A percentile compares a stretch with the other conserved stretches of the same genome.
Conservation (phyloP, 2,113 vertebrate genomes). For the Mustela lutreola region DNA sequence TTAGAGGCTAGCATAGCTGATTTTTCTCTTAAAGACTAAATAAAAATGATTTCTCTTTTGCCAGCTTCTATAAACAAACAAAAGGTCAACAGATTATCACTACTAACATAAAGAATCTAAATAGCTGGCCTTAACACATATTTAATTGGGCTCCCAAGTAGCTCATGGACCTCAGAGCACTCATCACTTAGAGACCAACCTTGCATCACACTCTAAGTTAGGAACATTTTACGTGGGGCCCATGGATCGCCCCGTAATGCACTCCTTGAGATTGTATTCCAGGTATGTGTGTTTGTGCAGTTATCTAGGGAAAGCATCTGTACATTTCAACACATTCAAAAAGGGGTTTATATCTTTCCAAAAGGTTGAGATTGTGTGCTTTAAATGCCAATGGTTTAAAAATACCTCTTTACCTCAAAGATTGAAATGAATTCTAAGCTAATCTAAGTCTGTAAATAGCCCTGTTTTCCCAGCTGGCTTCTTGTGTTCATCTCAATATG, state of each 20-base stretch:
- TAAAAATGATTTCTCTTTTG: background rate
- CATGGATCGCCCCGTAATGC: background rate
- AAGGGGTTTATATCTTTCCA: background rate
- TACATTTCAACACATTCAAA: conserved; percentile 8
- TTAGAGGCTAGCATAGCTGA: background rate
- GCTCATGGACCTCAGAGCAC: background rate
- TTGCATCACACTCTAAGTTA: background rate
- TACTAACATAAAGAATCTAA: background rate
- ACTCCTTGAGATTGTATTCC: background rate
- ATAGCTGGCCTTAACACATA: background rate
- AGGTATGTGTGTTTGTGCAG: background rate
- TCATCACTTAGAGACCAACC: background rate
- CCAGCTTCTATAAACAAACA: background rate
- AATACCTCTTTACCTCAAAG: conserved; percentile 24
- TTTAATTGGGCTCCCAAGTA: background rate
- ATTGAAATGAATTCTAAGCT: conserved; percentile 52
- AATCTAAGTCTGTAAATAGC: conserved; percentile 57
- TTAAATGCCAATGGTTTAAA: conserved; percentile 63
- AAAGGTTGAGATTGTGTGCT: background rate
- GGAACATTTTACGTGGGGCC: background rate
- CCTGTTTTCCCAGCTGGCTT: conserved; percentile 72
- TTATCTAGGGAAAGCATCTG: background rate
- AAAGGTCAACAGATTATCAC: background rate
- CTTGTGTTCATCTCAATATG: conserved; percentile 66
- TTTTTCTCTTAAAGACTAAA: background rate